Base-by-base conservation (phyloP, 2,888 invertebrate genomes). In the Phortica okadai region DNA sequence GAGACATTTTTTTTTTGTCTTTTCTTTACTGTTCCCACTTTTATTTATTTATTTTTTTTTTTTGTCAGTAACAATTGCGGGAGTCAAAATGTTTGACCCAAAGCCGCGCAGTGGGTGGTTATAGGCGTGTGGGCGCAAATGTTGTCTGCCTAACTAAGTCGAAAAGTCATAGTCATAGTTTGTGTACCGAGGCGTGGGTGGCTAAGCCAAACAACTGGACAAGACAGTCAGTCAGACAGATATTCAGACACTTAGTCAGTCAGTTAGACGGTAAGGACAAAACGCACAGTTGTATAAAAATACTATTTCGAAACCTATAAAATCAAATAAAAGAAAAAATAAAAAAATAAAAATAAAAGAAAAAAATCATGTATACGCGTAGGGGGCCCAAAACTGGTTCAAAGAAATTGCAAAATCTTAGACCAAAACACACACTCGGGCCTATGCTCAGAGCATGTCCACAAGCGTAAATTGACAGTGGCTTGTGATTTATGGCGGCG, bases 81-180 rank as follows among this genome's bases (percentile, higher is more conserved):
- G 54, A 54, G 70, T 56, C 70, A 72, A 72, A 72, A 72, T 33
- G 70, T 33, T 72, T 72, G 70, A 72, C 70, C 70, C 33, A 72
- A 62, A 25, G 70, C 41, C 14, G 10, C 87, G 76, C 86, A 77
- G 85, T 85, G 83, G 87, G 85, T 85, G 85, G 85, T 86, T 83
- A 42, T 72, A 1, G 6, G 25, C 16, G 10, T 62, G 62, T 62
- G 62, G 62, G 62, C 62, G 50, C 41, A 44, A 41, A 16, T 44
- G 16, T 67, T 50, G 14, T 11, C 50, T 50, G 50, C 10, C 50
- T 50, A 50, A 50, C 50, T 50, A 14, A 14, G 14, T 50, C 50
- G 14, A 50, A 8, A 50, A 50, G 50, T 50, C 10, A 14, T 50
- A 50, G 50, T 50, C 50, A 14, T 50, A 50, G 50, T 14, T 14